Base-by-base conservation (phyloP, 1,140 invertebrate genomes). In the Diabrotica undecimpunctata region DNA sequence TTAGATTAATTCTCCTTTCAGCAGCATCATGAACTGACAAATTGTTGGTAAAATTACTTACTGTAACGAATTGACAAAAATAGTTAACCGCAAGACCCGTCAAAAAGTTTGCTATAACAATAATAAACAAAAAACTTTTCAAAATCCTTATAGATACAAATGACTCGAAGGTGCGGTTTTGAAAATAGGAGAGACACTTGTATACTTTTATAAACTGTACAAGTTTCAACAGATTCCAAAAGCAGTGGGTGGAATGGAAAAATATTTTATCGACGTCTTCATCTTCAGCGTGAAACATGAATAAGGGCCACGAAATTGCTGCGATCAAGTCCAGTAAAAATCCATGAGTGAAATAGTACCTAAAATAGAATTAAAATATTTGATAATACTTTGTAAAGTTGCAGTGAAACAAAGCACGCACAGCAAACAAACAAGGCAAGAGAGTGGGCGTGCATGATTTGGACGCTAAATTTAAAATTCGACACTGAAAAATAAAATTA, bases 291-390 rank as follows among this genome's bases (percentile, higher is more conserved):
- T 51, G 39, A 6, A 52, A n/a, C 25, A 54, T 37, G 12, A 62
- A 7, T 9, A 37, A 8, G 12, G 25, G n/a, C 60, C 50, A 53
- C 0, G 60, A 51, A n/a, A 62, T 36, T 14, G 52, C 60, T 9
- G 60, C 50, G 10, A 62, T n/a, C 7, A 62, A n/a, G 35, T 62
- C 60, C 36, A 62, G 25, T 37, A 54, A 36, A 35, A 62, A 62
- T n/a, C 50, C 52, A 36, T 62, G 46, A 25, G n/a, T 36, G n/a
- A 62, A 11, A 54, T 62, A 62, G 35, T 62, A 14, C 60, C 60
- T 62, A 13, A 54, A 54, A 54, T 0, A 54, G 25, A 25, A 25
- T 25, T 25, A 25, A 4, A 25, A 25, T 25, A 25, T 25, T n/a
- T n/a, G n/a, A n/a, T n/a, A n/a, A n/a, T n/a, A n/a, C n/a, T n/a